Conservation (phyloP, 2,113 vertebrate species). For the Pipa parva region DNA sequence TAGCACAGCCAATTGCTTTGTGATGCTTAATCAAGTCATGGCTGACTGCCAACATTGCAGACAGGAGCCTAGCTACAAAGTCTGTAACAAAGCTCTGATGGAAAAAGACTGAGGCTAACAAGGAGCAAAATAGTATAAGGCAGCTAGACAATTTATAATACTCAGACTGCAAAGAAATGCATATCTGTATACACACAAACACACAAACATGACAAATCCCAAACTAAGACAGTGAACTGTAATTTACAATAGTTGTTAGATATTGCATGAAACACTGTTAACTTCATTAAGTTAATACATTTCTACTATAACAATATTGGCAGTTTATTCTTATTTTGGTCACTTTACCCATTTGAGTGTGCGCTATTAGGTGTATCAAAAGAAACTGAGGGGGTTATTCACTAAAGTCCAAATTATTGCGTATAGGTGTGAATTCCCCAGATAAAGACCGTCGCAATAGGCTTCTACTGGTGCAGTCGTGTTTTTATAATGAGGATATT, state of each 20-base stretch:
- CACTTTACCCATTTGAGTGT: no score
- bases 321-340: no score
- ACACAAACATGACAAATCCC: neutral
- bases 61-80: slow-evolving; percentile 36
- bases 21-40: slow-evolving; percentile 38
- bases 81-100: slow-evolving; percentile 29
- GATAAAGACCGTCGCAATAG: no score
- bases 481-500: no score
- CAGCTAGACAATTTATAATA: slow-evolving; percentile 30
- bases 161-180: slow-evolving; percentile 23
- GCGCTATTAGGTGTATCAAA: no score
- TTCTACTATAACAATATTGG: no score
- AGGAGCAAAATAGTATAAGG: slow-evolving; percentile 34
- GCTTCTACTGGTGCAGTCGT: no score
- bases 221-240: neutral
- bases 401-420: no score
- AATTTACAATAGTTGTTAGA: neutral
- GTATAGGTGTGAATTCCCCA: no score
- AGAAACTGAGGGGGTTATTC: no score
- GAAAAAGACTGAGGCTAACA: slow-evolving; percentile 32
- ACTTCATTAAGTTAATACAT: no score
- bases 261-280: no score
- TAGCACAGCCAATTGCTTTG: slow-evolving; percentile 34
- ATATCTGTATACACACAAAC: neutral
- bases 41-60: slow-evolving; percentile 32